Percentiles rank a stretch among this genome's conserved stretches.
phyloP scores from a whole-genome alignment of 1,140 invertebrate genomes.

The Orchesella cincta region DNA sequence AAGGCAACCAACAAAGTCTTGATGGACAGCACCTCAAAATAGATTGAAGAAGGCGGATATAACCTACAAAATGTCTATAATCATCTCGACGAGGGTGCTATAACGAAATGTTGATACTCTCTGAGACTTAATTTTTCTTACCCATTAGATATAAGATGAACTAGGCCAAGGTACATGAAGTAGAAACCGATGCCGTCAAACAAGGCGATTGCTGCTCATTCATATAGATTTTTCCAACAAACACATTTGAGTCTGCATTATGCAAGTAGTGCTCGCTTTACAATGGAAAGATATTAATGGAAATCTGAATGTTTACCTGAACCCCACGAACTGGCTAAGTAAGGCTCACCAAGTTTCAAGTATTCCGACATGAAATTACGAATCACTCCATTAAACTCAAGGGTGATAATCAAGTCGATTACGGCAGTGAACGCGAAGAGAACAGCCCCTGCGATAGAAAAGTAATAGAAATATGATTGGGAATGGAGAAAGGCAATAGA shows the following conservation, averaged over 20 bases:
- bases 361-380: slow-evolving; percentile 48
- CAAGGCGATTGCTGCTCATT: slow-evolving; percentile 41
- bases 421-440: slow-evolving; percentile 47
- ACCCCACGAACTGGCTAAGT: slow-evolving; percentile 41
- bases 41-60: too few relatives aligned
- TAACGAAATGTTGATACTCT: too few relatives aligned
- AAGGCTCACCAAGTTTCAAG: slow-evolving; percentile 48
- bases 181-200: slow-evolving; percentile 50
- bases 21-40: too few relatives aligned
- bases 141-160: slow-evolving; percentile 42
- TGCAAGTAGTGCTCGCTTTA: background rate
- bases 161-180: slow-evolving; percentile 46
- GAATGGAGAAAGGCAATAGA: too few relatives aligned
- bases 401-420: slow-evolving; percentile 48
- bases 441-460: slow-evolving; percentile 30
- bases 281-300: background rate
- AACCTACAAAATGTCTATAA: slow-evolving; percentile 25
- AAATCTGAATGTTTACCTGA: background rate
- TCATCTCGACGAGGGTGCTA: background rate
- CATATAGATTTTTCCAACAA: background rate
- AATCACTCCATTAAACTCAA: slow-evolving; percentile 45
- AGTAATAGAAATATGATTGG: too few relatives aligned
- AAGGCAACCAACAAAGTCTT: background rate
- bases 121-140: slow-evolving; percentile 32
- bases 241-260: background rate